phyloP scores from a whole-genome alignment of 2,888 invertebrate genomes.

The Limnephilus marmoratus region DNA sequence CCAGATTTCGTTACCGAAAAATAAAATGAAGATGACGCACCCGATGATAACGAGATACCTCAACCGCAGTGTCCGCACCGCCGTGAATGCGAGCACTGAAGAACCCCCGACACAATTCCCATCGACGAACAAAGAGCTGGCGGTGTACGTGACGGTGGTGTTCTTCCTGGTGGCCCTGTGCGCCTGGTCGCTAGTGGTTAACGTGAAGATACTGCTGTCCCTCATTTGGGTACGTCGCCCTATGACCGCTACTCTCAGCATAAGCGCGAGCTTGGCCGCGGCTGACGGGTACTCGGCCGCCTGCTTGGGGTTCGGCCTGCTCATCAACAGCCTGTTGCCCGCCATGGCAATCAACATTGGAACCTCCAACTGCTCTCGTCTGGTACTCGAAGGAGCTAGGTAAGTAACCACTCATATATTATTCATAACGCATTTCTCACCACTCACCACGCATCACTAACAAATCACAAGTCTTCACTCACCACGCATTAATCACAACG shows the following conservation, averaged over 20 bases:
- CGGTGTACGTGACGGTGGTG: slow-evolving; percentile 66
- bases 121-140: not conserved
- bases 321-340: slow-evolving; percentile 77
- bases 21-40: not conserved
- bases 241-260: slow-evolving; percentile 78
- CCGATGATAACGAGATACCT: not conserved
- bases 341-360: slow-evolving; percentile 67
- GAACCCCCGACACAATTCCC: not conserved
- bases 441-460: no score
- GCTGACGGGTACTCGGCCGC: slow-evolving; percentile 78
- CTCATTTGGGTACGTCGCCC: slow-evolving; percentile 78
- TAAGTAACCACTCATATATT: not conserved
- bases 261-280: slow-evolving; percentile 78
- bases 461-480: no score
- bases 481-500: no score
- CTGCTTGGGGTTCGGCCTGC: slow-evolving; percentile 75
- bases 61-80: not conserved
- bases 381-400: slow-evolving; percentile 72
- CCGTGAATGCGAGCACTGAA: not conserved
- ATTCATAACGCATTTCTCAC: not conserved
- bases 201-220: slow-evolving; percentile 76
- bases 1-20: not conserved
- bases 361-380: slow-evolving; percentile 67
- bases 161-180: slow-evolving; percentile 74
- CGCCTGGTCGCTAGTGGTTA: slow-evolving; percentile 75